These are phyloP conservation scores for Dendrocincla tyrannina DNA, from an alignment of 2,797 vertebrate genomes.

Conservation along the genomic window DNA sequence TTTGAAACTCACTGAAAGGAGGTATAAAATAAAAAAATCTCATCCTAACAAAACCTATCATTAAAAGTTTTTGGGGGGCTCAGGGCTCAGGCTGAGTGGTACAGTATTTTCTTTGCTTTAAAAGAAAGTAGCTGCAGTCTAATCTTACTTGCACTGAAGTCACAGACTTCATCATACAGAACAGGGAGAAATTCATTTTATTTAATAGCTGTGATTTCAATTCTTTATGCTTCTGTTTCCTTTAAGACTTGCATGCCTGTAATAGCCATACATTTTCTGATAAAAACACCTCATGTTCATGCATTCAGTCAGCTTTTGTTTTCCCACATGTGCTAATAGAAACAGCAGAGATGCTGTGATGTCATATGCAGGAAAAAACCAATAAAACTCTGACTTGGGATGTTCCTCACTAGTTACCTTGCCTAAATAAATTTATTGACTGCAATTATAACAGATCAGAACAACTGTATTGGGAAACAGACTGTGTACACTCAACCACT, in stretches of 20 bases:
- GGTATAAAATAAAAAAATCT: background rate
- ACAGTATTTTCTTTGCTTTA: background rate
- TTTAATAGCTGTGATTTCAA: background rate
- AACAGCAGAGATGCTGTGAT: background rate
- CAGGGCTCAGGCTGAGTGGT: background rate
- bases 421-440: background rate
- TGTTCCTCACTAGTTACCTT: background rate
- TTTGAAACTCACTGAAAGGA: background rate
- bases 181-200: background rate
- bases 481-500: background rate
- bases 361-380: background rate
- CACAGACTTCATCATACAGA: background rate
- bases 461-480: background rate
- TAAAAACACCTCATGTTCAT: background rate
- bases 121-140: background rate
- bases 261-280: background rate
- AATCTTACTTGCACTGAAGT: background rate
- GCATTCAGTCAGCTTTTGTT: background rate
- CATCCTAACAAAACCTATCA: background rate
- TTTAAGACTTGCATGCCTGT: background rate
- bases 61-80: background rate
- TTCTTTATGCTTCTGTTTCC: background rate
- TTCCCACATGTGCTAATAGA: background rate
- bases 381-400: background rate
- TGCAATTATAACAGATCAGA: background rate